Evolutionary conservation across 2,888 invertebrate genomes (phyloP).

Genomic region (Unio delphinus): DNA sequence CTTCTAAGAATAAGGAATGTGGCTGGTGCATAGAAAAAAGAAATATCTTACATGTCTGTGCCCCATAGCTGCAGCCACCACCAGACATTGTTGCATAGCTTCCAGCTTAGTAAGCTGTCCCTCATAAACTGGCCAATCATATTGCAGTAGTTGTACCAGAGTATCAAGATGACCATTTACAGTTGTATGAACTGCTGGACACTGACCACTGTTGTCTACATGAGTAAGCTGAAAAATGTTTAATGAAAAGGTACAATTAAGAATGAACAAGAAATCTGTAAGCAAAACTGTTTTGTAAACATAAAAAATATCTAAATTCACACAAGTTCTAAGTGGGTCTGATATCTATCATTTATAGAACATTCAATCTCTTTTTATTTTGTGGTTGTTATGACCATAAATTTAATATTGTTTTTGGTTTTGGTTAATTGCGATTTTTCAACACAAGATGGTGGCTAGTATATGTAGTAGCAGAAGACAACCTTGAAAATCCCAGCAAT

Average conservation of each 20-base stretch:
- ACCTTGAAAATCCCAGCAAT: too few species aligned
- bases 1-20: neutral
- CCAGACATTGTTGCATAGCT: slow-evolving; percentile 89
- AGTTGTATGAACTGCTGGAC: slow-evolving; percentile 92
- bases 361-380: too few species aligned
- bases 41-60: slow-evolving; percentile 78
- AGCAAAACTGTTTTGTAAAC: neutral
- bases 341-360: too few species aligned
- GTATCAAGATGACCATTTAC: slow-evolving; percentile 89
- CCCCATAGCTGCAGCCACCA: slow-evolving; percentile 90
- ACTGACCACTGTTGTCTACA: slow-evolving; percentile 67
- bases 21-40: neutral
- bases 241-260: slow-evolving; percentile 1
- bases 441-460: too few species aligned
- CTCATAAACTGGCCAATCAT: slow-evolving; percentile 81
- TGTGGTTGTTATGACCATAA: too few species aligned
- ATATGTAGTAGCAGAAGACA: too few species aligned
- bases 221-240: slow-evolving; percentile 65
- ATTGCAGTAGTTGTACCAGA: slow-evolving; percentile 89
- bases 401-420: too few species aligned
- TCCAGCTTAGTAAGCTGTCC: slow-evolving; percentile 74
- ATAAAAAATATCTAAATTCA: neutral
- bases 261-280: neutral
- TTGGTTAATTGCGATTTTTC: too few species aligned
- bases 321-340: too few species aligned